Percentiles rank a stretch among this genome's conserved stretches.
Evolutionary conservation across 2,797 vertebrate genomes (phyloP).

Genomic region (Ibycter americanus): DNA sequence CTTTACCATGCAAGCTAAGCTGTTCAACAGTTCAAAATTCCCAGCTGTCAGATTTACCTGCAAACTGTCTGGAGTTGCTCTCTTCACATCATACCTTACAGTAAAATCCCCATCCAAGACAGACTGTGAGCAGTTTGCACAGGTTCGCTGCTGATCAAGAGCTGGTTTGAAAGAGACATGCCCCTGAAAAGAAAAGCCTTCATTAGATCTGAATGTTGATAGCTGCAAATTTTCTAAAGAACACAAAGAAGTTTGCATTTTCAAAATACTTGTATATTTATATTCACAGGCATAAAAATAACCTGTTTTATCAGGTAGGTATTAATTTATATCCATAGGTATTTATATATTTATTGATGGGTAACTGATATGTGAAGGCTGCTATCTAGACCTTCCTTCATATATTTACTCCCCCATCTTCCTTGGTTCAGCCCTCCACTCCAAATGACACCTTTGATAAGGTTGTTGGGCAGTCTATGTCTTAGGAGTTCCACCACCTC

Average conservation of each 20-base stretch:
- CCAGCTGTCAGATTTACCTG: conserved; percentile 79
- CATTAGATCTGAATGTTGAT: not conserved
- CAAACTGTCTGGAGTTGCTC: conserved; percentile 79
- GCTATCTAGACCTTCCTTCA: not conserved
- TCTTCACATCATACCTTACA: conserved; percentile 88
- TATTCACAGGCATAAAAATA: not conserved
- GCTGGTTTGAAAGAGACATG: conserved; percentile 87
- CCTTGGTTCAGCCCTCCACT: not conserved
- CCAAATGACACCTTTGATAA: not conserved
- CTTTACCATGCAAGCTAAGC: not conserved
- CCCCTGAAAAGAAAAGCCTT: conserved; percentile 74
- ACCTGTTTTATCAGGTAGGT: not conserved
- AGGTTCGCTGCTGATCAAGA: conserved; percentile 86
- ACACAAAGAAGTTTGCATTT: not conserved
- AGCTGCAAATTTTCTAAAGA: not conserved
- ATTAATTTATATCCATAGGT: not conserved
- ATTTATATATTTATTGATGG: not conserved
- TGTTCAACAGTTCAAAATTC: not conserved
- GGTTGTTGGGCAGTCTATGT: not conserved
- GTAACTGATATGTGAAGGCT: not conserved
- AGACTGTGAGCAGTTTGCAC: conserved; percentile 79
- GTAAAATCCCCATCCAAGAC: conserved; percentile 86
- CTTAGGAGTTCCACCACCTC: not conserved
- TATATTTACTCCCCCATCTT: not conserved
- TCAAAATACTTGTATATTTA: not conserved